Conservation (phyloP, 2,113 vertebrate species). For the Elanus axillaris region DNA sequence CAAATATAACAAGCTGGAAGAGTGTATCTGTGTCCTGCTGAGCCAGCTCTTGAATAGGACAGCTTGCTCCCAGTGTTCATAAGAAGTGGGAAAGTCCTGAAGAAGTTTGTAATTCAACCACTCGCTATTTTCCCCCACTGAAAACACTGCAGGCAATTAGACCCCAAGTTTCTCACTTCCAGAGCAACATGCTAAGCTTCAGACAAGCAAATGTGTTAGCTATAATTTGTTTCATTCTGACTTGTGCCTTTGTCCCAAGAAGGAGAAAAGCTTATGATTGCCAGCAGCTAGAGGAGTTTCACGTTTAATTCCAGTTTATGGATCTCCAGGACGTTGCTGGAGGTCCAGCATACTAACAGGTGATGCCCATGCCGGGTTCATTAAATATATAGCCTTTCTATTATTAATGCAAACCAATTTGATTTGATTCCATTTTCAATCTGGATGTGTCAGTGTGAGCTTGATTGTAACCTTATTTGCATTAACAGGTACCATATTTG, state of each 20-base stretch:
- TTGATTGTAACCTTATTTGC: background rate
- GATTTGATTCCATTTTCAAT: background rate
- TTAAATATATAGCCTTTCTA: background rate
- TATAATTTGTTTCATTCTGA: background rate
- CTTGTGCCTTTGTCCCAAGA: background rate
- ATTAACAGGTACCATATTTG: background rate
- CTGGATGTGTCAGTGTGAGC: constrained; percentile 18
- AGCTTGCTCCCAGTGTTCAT: background rate
- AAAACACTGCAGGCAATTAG: background rate
- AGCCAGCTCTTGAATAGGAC: background rate
- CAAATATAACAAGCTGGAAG: background rate
- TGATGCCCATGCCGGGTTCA: background rate
- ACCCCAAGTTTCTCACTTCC: background rate
- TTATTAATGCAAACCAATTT: background rate
- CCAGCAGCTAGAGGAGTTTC: background rate
- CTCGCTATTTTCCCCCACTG: background rate
- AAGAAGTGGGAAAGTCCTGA: background rate
- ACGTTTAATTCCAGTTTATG: background rate
- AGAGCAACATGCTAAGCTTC: background rate
- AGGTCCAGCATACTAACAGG: background rate
- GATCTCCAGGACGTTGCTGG: background rate
- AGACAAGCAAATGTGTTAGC: background rate
- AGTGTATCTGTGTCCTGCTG: background rate
- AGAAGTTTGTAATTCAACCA: background rate
- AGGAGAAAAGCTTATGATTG: background rate